Percentiles rank a stretch among this genome's conserved stretches.
phyloP scores from a whole-genome alignment of 2,113 vertebrate species.

The Pterocles orientalis region DNA sequence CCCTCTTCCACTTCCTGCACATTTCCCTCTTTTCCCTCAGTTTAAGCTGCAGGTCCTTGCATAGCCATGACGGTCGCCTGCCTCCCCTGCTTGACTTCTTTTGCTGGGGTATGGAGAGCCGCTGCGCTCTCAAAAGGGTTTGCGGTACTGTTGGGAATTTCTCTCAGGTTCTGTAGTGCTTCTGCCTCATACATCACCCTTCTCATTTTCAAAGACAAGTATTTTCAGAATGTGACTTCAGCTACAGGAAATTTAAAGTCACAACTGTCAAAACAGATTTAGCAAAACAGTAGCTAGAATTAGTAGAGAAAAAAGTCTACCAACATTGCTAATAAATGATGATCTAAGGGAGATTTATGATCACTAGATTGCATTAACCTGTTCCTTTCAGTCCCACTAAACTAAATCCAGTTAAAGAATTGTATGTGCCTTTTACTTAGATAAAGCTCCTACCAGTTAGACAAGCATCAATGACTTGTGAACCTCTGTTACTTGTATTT shows the following conservation, averaged over 20 bases:
- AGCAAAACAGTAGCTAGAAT: not conserved
- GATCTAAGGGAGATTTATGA: not conserved
- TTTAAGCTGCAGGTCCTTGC: no score
- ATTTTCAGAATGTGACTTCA: not conserved
- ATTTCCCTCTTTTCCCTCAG: no score
- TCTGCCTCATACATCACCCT: not conserved
- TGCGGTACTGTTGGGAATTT: not conserved
- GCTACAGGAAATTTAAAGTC: not conserved
- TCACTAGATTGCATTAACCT: not conserved
- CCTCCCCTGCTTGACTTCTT: no score
- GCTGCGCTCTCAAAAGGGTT: no score
- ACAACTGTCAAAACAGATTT: not conserved
- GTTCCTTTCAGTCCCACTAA: not conserved
- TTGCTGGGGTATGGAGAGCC: no score
- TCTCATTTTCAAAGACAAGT: not conserved
- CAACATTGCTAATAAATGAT: not conserved
- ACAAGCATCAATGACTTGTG: not conserved
- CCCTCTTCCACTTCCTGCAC: no score
- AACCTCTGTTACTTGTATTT: not conserved
- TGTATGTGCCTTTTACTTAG: not conserved
- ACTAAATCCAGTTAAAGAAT: not conserved
- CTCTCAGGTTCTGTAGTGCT: not conserved
- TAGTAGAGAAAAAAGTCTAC: not conserved
- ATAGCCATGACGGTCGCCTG: no score
- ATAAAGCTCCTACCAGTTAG: not conserved